Evolutionary conservation across 2,113 vertebrate genomes (phyloP), one percentile per base, ranked within the genome.

Genomic region (Eurystomus gularis): DNA sequence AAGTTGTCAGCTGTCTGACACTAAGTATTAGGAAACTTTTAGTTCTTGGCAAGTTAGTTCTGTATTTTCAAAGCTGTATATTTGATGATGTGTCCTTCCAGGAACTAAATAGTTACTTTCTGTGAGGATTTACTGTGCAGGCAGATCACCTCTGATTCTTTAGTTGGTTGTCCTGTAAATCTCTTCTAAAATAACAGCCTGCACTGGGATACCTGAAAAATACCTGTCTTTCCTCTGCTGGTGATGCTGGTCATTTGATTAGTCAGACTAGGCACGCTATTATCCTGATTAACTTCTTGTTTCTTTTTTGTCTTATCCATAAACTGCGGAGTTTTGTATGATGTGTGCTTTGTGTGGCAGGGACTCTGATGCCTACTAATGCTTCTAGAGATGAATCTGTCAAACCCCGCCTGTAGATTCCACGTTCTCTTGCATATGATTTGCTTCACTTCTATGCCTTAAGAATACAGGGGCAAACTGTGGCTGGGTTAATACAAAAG

Each of bases 201-300:
- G 5, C 35, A 25, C 39, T 61, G 29, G 7, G 26, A 28, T 29
- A 24, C 39, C n/a, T 65, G 21, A 62, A 60, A 26, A 76, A 75
- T 35, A 35, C 17, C 39, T 87, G 4, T 26, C 48, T 73, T 35
- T 71, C 17, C 18, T 44, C 19, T 71, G 0, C 29, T 42, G 8
- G 4, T 52, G 39, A 23, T 75, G 39, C 33, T 31, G 42, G 37
- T 46, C 0, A 0, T 48, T 79, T 71, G 21, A n/a, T 20, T 66
- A 55, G 28, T 76, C 61, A 62, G 39, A 48, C 2, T 17, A 28
- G 25, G 14, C 42, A 21, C 26, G 3, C 19, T 64, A 0, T 42
- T 66, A 17, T 18, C 40, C 16, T 33, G 40, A 33, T 57, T 58
- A 49, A 20, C 24, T 4, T 40, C n/a, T 49, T 66, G 14, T 28